A percentile compares a stretch with the other conserved stretches of the same genome.
Conservation (phyloP, 2,113 vertebrate genomes). For the Nannobrachium achirus region DNA sequence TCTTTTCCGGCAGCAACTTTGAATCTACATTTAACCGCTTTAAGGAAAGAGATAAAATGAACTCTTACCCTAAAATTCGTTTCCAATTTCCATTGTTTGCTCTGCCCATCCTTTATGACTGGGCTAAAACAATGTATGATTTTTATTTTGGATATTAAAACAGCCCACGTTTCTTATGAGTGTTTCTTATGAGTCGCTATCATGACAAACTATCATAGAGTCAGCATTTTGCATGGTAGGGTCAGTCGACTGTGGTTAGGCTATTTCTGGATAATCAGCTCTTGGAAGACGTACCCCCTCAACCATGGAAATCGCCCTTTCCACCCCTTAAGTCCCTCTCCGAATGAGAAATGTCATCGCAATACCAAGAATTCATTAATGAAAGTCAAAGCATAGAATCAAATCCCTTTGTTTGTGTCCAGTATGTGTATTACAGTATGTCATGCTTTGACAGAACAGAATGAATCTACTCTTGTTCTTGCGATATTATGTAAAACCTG, state of each 20-base stretch:
- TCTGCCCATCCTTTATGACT: too few species aligned
- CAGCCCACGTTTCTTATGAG: too few species aligned
- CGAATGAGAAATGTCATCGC: neutral
- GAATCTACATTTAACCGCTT: too few species aligned
- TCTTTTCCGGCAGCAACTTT: too few species aligned
- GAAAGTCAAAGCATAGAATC: neutral
- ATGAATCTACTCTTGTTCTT: conserved; percentile 11
- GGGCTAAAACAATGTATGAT: too few species aligned
- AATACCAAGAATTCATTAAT: conserved; percentile 1
- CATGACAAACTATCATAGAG: too few species aligned
- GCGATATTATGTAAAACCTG: conserved; percentile 4
- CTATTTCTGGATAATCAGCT: conserved; percentile 11
- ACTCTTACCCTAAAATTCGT: too few species aligned
- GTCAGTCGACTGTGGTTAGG: neutral
- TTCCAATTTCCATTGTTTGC: too few species aligned
- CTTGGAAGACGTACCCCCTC: neutral
- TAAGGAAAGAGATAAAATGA: too few species aligned
- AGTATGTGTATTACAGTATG: conserved; percentile 2
- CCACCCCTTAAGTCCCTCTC: neutral
- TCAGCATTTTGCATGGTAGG: neutral
- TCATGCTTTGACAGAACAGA: conserved; percentile 15
- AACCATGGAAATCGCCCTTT: conserved; percentile 14
- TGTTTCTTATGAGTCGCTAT: too few species aligned
- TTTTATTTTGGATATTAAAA: too few species aligned
- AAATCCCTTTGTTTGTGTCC: conserved; percentile 33